Evolutionary conservation across 2,888 invertebrate genomes (phyloP).

Genomic region (Alitta virens): DNA sequence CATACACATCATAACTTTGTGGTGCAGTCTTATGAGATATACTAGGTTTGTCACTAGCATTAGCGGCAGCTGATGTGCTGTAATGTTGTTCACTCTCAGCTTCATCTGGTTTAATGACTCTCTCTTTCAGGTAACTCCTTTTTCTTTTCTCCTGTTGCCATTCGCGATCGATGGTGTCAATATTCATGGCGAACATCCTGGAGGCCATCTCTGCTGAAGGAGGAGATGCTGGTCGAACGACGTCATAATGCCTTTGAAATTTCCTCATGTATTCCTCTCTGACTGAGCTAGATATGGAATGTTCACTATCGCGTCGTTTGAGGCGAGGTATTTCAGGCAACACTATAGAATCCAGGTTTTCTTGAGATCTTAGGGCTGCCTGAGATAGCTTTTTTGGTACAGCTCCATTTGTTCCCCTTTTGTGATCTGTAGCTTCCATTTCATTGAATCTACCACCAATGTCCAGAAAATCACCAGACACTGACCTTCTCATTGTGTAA

Average conservation of each 20-base stretch:
- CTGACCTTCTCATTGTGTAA: background rate
- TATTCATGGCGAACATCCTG: constrained; percentile 4
- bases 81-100: no score
- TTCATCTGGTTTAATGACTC: no score
- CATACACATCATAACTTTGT: no score
- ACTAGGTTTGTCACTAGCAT: no score
- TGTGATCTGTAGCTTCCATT: background rate
- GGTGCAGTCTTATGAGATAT: no score
- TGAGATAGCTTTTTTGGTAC: background rate
- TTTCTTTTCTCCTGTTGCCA: constrained; percentile 18
- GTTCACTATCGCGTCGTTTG: background rate
- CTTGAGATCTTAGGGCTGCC: background rate
- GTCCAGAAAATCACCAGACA: constrained; percentile 9
- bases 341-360: background rate
- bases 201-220: constrained; percentile 3
- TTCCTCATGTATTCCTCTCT: background rate
- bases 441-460: background rate
- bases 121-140: no score
- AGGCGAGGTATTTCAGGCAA: background rate
- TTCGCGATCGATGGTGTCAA: constrained; percentile 17
- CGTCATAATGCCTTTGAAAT: constrained; percentile 7
- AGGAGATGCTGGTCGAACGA: constrained; percentile 8
- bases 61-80: no score
- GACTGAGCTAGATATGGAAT: background rate
- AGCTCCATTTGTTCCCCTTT: background rate